Evolutionary conservation across 92 coral and sea anemone genomes (phyloP).

Genomic region (Epizoanthus stellaris): DNA sequence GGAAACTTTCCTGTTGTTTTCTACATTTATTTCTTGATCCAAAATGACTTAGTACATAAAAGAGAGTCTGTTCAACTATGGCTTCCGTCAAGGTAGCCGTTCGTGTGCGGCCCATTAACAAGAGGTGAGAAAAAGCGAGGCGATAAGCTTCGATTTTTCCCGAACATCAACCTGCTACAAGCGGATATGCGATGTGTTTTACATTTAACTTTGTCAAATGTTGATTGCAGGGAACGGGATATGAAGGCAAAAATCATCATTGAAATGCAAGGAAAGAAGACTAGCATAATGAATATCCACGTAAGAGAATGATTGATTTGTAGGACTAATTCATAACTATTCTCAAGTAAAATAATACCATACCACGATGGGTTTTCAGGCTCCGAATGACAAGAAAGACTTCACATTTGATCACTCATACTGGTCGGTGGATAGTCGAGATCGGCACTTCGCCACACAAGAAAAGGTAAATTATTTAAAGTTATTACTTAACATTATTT

Average conservation of each 20-base stretch:
- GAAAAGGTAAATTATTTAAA: conserved; percentile 76
- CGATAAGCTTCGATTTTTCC: conserved; percentile 16
- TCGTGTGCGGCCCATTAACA: conserved; percentile 96
- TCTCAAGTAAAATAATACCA: conserved; percentile 1
- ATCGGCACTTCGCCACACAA: conserved; percentile 93
- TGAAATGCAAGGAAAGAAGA: conserved; percentile 94
- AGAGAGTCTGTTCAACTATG: conserved; percentile 61
- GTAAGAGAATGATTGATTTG: conserved; percentile 58
- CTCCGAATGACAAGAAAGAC: conserved; percentile 76
- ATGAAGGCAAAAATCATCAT: conserved; percentile 94
- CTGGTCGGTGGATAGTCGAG: conserved; percentile 97
- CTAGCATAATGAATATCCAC: conserved; percentile 73
- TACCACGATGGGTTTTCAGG: conserved; percentile 25
- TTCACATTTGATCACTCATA: conserved; percentile 94
- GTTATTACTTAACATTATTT: neutral
- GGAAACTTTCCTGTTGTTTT: conserved; percentile 23
- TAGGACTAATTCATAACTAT: neutral
- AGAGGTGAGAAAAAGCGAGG: conserved; percentile 75
- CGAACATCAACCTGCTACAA: neutral
- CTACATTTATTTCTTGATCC: neutral
- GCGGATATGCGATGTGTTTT: conserved; percentile 8
- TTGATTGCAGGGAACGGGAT: conserved; percentile 88
- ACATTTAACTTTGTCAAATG: conserved; percentile 25
- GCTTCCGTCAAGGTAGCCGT: conserved; percentile 99
- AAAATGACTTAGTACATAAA: conserved; percentile 65